A percentile compares a stretch with the other conserved stretches of the same genome.
These are phyloP conservation scores for Automeris io DNA, from an alignment of 2,888 invertebrate species.

Conservation along the genomic window DNA sequence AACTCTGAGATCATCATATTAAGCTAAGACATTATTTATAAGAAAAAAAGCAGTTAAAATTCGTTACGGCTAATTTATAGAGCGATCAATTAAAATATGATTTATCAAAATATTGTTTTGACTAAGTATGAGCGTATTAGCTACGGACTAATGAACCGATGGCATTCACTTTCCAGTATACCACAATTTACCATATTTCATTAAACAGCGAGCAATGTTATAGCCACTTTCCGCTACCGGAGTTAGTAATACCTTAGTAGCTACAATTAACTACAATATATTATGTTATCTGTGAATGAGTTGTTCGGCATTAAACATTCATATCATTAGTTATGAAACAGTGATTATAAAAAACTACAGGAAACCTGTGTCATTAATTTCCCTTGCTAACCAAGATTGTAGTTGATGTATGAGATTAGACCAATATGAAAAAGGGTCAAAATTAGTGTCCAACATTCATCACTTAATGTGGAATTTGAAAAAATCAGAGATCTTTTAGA, in stretches of 20 bases:
- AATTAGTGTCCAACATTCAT: too few relatives aligned
- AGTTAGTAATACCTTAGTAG: conserved; percentile 18
- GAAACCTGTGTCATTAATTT: too few relatives aligned
- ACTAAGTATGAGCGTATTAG: conserved; percentile 48
- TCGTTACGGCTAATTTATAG: conserved; percentile 16
- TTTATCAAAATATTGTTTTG: conserved; percentile 17
- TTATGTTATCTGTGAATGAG: not conserved
- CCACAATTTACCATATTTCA: conserved; percentile 55
- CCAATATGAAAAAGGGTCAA: too few relatives aligned
- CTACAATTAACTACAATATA: conserved; percentile 7
- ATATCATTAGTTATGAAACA: not conserved
- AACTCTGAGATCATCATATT: not conserved
- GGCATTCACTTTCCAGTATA: conserved; percentile 47
- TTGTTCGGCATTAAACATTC: not conserved
- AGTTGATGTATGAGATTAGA: too few relatives aligned
- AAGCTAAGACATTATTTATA: conserved; percentile 17
- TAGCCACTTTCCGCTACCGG: conserved; percentile 51
- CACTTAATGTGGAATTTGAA: too few relatives aligned
- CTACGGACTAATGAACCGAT: conserved; percentile 34
- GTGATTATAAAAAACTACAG: too few relatives aligned
- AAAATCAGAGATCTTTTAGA: too few relatives aligned
- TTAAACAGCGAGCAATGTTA: conserved; percentile 35
- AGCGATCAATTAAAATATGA: conserved; percentile 13
- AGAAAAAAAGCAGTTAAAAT: conserved; percentile 25
- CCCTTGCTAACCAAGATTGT: too few relatives aligned